Base-by-base conservation (phyloP, 2,888 invertebrate species). In the Conus canariensis region DNA sequence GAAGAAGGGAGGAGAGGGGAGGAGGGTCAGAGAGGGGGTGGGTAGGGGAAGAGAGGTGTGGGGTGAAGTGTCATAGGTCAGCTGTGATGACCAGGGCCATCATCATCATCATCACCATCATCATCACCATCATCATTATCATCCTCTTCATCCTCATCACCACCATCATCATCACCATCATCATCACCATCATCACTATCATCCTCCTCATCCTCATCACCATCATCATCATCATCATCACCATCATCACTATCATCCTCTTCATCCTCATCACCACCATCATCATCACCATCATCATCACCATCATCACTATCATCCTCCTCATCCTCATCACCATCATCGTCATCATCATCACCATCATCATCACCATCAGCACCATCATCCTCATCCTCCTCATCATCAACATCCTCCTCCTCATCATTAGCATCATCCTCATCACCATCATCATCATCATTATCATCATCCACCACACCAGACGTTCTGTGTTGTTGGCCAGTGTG, bases 281-380 rank as follows among this genome's bases (percentile, higher is more conserved):
- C 30, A 0, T 30, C 30, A 0, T 30, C 30, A 0, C 2, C 30
- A 0, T 30, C 67, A 22, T 30, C 87, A 9, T 64, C 87, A 60
- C 67, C 45, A 60, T 64, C 67, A 45, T 45, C 30, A 87, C 19
- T 30, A 58, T 30, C 45, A 87, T 64, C 45, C 0, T 16, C 67
- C 19, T 59, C 60, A 64, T n/a, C 67, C 64, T n/a, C 67, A 87
- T 64, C 22, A 90, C 86, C 77, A 90, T 56, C 86, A 90, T 70
- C 86, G 58, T 87, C 86, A 85, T 90, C 86, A 25, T 56, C 86
- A 85, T 90, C 1, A 12, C 16, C 70, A 85, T 89, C 85, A 67
- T 89, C 89, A 22, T 85, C 85, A 67, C 80, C 89, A 67, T 85
- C 64, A 56, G 58, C 85, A 67, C 83, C 45, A 85, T 85, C 85